phyloP scores from a whole-genome alignment of 2,113 vertebrate genomes.

The Istiophorus platypterus region DNA sequence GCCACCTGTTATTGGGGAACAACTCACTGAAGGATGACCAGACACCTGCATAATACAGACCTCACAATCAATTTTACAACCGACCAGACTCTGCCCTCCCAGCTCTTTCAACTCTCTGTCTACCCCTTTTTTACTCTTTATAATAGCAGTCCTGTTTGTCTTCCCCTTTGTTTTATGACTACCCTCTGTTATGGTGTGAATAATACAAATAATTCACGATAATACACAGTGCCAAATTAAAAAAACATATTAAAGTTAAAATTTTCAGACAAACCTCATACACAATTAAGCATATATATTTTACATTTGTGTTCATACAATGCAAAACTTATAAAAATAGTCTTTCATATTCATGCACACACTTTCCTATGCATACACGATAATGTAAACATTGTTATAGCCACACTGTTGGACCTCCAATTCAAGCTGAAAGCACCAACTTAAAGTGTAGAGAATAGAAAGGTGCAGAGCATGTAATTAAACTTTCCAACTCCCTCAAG shows the following conservation, averaged over 20 bases:
- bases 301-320: background rate
- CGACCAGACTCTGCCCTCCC: background rate
- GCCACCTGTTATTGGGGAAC: constrained; percentile 36
- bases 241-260: background rate
- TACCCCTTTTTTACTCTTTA: background rate
- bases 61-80: constrained; percentile 44
- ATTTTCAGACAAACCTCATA: background rate
- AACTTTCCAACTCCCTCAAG: constrained; percentile 30
- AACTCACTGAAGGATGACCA: constrained; percentile 49
- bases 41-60: constrained; percentile 52
- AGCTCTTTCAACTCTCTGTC: constrained; percentile 13
- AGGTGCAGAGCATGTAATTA: constrained; percentile 58
- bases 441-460: constrained; percentile 46
- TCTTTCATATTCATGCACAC: background rate
- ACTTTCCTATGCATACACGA: background rate
- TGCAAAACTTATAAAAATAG: background rate
- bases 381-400: constrained; percentile 8
- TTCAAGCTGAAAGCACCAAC: constrained; percentile 17
- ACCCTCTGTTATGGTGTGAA: background rate
- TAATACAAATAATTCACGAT: background rate
- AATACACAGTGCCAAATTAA: background rate
- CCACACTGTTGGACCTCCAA: constrained; percentile 8
- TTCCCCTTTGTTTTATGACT: background rate
- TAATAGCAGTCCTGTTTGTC: background rate
- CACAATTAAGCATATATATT: too few relatives aligned